These are phyloP conservation scores for Hypotaenidia okinawae DNA, from an alignment of 2,797 vertebrate genomes.

Conservation along the genomic window DNA sequence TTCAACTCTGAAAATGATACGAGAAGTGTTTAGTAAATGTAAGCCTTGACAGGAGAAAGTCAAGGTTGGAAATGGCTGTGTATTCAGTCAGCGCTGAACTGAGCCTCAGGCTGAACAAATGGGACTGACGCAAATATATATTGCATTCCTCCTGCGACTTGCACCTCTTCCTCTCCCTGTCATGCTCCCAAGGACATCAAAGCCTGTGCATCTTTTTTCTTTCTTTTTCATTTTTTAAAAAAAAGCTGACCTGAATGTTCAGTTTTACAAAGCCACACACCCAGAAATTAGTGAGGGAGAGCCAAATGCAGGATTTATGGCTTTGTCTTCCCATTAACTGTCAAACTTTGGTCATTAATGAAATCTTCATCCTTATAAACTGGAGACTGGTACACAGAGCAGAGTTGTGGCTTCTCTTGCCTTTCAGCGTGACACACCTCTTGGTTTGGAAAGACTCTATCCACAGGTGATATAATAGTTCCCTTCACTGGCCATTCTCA, in stretches of 20 bases:
- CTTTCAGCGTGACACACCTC: neutral
- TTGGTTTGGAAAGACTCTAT: neutral
- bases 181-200: neutral
- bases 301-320: neutral
- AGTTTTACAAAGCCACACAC: neutral
- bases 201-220: neutral
- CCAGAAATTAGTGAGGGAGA: neutral
- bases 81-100: neutral
- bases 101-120: constrained; percentile 49
- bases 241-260: neutral
- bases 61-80: constrained; percentile 1
- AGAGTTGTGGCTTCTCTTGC: neutral
- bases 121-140: neutral
- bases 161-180: neutral
- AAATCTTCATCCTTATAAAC: neutral
- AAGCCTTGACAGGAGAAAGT: constrained; percentile 44
- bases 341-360: neutral
- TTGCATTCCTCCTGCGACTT: neutral
- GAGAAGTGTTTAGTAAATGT: constrained; percentile 38
- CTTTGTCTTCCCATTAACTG: neutral
- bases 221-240: no score
- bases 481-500: neutral
- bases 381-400: neutral
- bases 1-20: constrained; percentile 38
- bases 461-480: neutral